These are phyloP conservation scores for Bombyx mori DNA, from an alignment of 1,140 invertebrate genomes.

Conservation along the genomic window ASM3026992v2 NC_085123.1:16660501-16661000, in stretches of 20 bases:
- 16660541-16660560: too few relatives aligned
- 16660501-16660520: too few relatives aligned
- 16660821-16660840: slow-evolving; percentile 9
- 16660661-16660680: too few relatives aligned
- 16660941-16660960: too few relatives aligned
- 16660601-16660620: too few relatives aligned
- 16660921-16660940: background rate
- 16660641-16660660: too few relatives aligned
- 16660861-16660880: slow-evolving; percentile 17
- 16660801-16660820: slow-evolving; percentile 14
- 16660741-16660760: slow-evolving; percentile 16
- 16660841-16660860: slow-evolving; percentile 22
- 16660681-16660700: too few relatives aligned
- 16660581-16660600: too few relatives aligned
- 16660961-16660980: background rate
- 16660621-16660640: too few relatives aligned
- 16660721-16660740: slow-evolving; percentile 13
- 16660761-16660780: slow-evolving; percentile 16
- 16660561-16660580: too few relatives aligned
- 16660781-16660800: slow-evolving; percentile 8
- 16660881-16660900: slow-evolving; percentile 11
- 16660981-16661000: slow-evolving; percentile 3
- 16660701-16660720: slow-evolving; percentile 3
- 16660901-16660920: slow-evolving; percentile 5
- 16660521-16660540: too few relatives aligned